Conservation (phyloP, 1,140 invertebrate genomes). For the Drosophila dunni region DNA sequence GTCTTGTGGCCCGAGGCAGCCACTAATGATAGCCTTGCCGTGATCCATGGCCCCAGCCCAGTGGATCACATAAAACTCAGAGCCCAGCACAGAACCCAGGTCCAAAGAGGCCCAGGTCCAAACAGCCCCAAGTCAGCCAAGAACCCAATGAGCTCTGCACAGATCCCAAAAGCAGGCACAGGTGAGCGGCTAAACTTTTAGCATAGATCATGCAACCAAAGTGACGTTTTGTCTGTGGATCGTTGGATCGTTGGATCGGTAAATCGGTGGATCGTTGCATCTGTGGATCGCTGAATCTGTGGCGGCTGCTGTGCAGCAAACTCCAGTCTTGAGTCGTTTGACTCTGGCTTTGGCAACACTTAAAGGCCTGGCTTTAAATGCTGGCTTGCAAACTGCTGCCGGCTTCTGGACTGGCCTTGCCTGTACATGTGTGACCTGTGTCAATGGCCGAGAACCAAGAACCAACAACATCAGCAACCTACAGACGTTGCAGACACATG, state of each 20-base stretch:
- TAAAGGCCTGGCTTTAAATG: no score
- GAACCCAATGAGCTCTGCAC: slow-evolving; percentile 1
- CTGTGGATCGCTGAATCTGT: slow-evolving; percentile 2
- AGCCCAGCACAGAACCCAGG: slow-evolving; percentile 3
- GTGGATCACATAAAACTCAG: slow-evolving; percentile 23
- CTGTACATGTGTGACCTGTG: slow-evolving; percentile 60
- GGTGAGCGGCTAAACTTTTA: slow-evolving; percentile 59
- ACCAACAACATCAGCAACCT: slow-evolving; percentile 29
- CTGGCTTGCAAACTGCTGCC: background rate
- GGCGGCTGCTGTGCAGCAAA: slow-evolving; percentile 3
- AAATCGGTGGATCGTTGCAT: slow-evolving; percentile 13
- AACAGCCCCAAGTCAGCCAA: slow-evolving; percentile 5
- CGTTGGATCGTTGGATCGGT: background rate
- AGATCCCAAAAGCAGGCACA: slow-evolving; percentile 33
- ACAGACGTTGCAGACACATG: slow-evolving; percentile 21
- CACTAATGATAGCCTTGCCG: slow-evolving; percentile 75
- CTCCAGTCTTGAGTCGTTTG: no score
- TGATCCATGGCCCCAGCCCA: slow-evolving; percentile 43
- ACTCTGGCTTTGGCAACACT: no score
- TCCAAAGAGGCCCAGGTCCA: slow-evolving; percentile 9
- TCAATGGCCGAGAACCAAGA: slow-evolving; percentile 68
- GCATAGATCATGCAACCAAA: slow-evolving; percentile 70
- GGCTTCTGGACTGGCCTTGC: slow-evolving; percentile 46
- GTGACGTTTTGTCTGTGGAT: slow-evolving; percentile 59
- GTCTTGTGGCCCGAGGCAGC: slow-evolving; percentile 38